Base-by-base conservation (phyloP, 2,888 invertebrate species). In the Achlya flavicornis region DNA sequence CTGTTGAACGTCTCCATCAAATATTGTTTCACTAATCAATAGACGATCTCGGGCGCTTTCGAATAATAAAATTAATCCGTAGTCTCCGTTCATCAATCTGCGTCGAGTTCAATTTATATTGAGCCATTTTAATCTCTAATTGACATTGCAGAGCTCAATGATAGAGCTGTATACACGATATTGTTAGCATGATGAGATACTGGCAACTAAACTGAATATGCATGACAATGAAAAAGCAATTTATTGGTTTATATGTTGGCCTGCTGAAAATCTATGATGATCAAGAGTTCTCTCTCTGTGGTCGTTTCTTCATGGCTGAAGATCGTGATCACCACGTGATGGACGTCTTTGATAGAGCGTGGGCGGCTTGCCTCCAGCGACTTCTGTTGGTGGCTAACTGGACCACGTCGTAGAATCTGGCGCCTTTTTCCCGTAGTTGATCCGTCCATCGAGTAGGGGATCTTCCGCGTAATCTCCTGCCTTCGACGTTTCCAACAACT, bases 91-190 rank as follows among this genome's bases (percentile, higher is more conserved):
- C 81, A 86, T 88, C 84, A 85, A 86, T 87, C 84, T 77, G 73
- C 73, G 78, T 83, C 80, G 70, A 74, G 68, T 80, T 80, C 75
- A 80, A 86, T 87, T 85, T 84, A 79, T 80, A 84, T 80, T 77
- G 72, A 78, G 77, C 75, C 72, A 72, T 84, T 90, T 89, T 84
- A 88, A 87, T 85, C 80, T 81, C 81, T 86, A 88, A 88, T 88
- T 88, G 86, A 86, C 84, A 84, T 85, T 89, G 86, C 80, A 84
- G 74, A 78, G 76, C 74, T 71, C 77, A 76, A 75, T 80, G 82
- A 81, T 79, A 81, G 78, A 85, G 80, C 83, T 79, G 72, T 65
- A 71, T 73, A 72, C n/a, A n/a, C 72, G 80, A 83, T 85, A 84
- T 83, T 85, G 83, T 4, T 12, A 12, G 12, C 75, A 80, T 75